Base-by-base conservation (phyloP, 2,797 vertebrate species). In the Pristis pectinata region DNA sequence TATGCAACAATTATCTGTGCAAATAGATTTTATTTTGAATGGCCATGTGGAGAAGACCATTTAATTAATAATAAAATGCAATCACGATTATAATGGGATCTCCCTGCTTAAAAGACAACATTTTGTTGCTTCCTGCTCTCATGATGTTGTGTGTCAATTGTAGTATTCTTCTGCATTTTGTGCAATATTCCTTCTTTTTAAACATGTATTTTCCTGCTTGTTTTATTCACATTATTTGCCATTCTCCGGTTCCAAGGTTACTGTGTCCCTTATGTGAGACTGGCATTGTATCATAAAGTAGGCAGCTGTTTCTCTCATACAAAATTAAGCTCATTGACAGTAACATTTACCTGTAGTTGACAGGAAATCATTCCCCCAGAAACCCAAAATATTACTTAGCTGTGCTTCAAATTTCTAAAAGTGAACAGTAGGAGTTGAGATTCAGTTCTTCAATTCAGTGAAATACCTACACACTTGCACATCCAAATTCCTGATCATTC, bases 261-360 rank as follows among this genome's bases (percentile, higher is more conserved):
- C 30, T 70, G 30, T 7, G 30, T 76, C 27, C 70, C 44, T 34
- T 53, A 34, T 49, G 92, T 17, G 22, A 13, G 67, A 30, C 41
- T 93, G 70, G 41, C 67, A 93, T 93, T 34, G 44, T 76, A 53
- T 17, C 27, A 76, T 94, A 17, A 94, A 76, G 67, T 70, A 53
- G 70, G 41, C 70, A 94, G 70, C 70, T 94, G 92, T 76, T 74
- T 76, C 67, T 56, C 92, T 76, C 56, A 56, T 41, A 76, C 70
- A 94, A 76, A 94, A 94, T 94, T 94, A 93, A 93, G 92, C 94
- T 74, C 70, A 76, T 56, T 94, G 44, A 70, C 92, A 94, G 70
- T 70, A 53, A 53, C 70, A 53, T 56, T 94, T 76, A 74, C 70
- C 30, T 56, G 27, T n/a, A 76, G 70, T 56, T 94, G 44, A 76